Conservation (phyloP, 2,888 invertebrate genomes). For the Cantharis lateralis region DNA sequence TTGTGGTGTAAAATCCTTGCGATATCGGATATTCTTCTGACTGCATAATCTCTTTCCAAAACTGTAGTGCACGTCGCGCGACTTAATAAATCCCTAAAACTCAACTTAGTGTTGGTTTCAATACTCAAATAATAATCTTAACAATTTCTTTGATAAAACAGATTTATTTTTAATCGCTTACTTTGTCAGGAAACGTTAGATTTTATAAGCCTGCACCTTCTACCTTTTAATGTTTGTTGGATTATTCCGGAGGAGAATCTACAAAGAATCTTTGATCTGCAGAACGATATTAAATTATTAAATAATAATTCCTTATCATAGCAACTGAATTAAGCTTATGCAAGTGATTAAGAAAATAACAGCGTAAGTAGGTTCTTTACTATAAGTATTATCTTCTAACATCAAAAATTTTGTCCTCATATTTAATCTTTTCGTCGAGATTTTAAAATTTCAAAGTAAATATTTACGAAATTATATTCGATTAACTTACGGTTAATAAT, state of each 20-base stretch:
- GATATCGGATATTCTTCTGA: slow-evolving; percentile 3
- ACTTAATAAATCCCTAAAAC: slow-evolving; percentile 17
- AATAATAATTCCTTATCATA: background rate
- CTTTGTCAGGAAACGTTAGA: slow-evolving; percentile 12
- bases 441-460: too few species aligned
- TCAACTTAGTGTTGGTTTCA: slow-evolving; percentile 14
- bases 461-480: background rate
- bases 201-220: background rate
- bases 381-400: background rate
- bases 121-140: slow-evolving; percentile 17
- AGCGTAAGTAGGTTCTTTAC: background rate
- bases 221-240: background rate
- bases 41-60: slow-evolving; percentile 17
- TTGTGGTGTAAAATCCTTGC: background rate
- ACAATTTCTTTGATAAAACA: slow-evolving; percentile 21
- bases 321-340: background rate
- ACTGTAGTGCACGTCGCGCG: slow-evolving; percentile 16
- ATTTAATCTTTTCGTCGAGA: background rate
- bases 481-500: background rate
- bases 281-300: background rate
- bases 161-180: slow-evolving; percentile 25
- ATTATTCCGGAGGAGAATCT: background rate
- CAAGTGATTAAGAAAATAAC: background rate
- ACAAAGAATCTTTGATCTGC: background rate
- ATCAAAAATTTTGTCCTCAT: background rate